phyloP scores from a whole-genome alignment of 2,888 invertebrate species.

The Drosophila villosipedis region DNA sequence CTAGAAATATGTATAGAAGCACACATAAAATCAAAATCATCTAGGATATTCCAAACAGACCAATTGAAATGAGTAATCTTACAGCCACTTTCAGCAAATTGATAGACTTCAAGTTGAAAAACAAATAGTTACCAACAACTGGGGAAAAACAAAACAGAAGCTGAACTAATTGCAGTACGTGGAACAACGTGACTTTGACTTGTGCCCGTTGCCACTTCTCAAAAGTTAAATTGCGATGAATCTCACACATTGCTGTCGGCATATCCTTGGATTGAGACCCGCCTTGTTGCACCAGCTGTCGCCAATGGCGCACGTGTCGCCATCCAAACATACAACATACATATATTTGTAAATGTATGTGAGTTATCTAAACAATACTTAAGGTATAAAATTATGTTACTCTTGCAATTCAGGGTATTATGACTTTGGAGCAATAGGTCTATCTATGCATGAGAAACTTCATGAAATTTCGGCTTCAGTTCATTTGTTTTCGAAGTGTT shows the following conservation, averaged over 20 bases:
- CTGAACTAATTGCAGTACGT: constrained; percentile 68
- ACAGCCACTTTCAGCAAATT: neutral
- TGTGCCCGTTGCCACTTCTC: constrained; percentile 47
- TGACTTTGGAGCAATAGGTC: neutral
- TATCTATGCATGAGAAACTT: neutral
- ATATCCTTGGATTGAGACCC: constrained; percentile 10
- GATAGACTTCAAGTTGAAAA: constrained; percentile 9
- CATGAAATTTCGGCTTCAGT: neutral
- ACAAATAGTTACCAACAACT: constrained; percentile 24
- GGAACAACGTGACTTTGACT: constrained; percentile 47
- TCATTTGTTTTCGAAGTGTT: too few species aligned
- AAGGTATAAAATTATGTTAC: constrained; percentile 17
- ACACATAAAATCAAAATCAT: neutral
- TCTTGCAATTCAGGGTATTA: neutral
- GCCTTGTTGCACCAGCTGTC: constrained; percentile 38
- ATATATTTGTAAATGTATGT: neutral
- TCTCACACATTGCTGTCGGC: constrained; percentile 40
- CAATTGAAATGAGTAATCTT: neutral
- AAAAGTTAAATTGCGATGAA: constrained; percentile 60
- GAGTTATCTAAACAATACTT: constrained; percentile 12
- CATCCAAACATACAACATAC: neutral
- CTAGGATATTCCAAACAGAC: neutral
- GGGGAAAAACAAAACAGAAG: constrained; percentile 7
- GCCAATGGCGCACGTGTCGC: constrained; percentile 21
- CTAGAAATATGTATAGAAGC: neutral